Base-by-base conservation (phyloP, 2,797 vertebrate genomes). In the Percopsis omiscomaycus region DNA sequence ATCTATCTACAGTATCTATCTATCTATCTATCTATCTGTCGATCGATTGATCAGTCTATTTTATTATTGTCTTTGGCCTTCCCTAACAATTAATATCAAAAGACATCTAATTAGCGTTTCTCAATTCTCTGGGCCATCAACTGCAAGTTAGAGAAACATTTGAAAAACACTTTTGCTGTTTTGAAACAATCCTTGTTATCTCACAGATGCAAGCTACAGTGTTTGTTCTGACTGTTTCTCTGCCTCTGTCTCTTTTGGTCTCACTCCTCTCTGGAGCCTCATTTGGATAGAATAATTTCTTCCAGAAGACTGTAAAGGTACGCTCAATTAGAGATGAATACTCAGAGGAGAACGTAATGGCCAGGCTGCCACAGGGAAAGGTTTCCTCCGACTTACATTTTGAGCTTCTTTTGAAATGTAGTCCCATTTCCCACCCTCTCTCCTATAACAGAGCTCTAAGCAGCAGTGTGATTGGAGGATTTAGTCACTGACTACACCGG, bases 291-390 rank as follows among this genome's bases (percentile, higher is more conserved):
- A 67, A 71, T 15, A 73, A 70, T 58, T 48, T 74, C 59, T 29
- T 53, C 82, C 68, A 73, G 82, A 74, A 70, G 62, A 77, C 61
- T 56, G 8, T 68, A 51, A 51, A 59, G 61, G 50, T 62, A 69
- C 61, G 64, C 12, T 64, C 64, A 70, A 50, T 83, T 80, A 75
- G 49, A 15, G 61, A 10, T 55, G 54, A 60, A 68, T 54, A 68
- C 58, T 70, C 37, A 47, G 59, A 55, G n/a, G 44, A 68, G 45
- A 58, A 56, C 42, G 63, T 64, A 75, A 69, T 48, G 53, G 57
- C 64, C 54, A 49, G 58, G 14, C 46, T 54, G 53, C 47, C 3
- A 27, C 16, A 32, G 32, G 54, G 30, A 65, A 69, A 52, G 1
- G 15, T 15, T 46, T 14, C 28, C 11, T 37, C 6, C 30, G 42